These are phyloP conservation scores for Nebria brevicollis DNA, from an alignment of 2,888 invertebrate genomes.

Conservation along the genomic window DNA sequence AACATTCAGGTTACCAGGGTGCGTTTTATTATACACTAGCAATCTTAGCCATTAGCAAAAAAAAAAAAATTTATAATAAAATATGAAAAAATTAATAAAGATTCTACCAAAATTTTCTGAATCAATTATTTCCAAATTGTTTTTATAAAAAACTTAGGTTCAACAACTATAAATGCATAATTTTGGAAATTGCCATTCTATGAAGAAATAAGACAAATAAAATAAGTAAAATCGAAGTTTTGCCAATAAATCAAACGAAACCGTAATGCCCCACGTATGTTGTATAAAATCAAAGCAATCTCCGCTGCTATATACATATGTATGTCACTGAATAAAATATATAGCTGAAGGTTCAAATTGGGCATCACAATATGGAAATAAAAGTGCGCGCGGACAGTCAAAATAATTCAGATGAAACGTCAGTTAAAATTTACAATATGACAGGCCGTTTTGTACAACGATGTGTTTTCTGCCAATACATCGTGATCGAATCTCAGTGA, in stretches of 20 bases:
- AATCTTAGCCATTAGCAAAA: too few species aligned
- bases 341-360: not conserved
- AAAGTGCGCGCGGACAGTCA: constrained; percentile 11
- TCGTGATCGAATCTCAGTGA: constrained; percentile 21
- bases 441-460: constrained; percentile 27
- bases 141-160: too few species aligned
- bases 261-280: constrained; percentile 10
- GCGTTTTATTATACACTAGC: not conserved
- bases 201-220: not conserved
- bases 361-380: constrained; percentile 2
- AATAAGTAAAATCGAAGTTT: not conserved
- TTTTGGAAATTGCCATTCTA: too few species aligned
- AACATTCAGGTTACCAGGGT: not conserved
- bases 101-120: too few species aligned
- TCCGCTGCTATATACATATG: not conserved
- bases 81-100: too few species aligned
- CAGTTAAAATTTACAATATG: constrained; percentile 30
- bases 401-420: constrained; percentile 27
- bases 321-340: not conserved
- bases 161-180: too few species aligned
- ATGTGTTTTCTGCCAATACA: constrained; percentile 19
- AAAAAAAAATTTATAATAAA: too few species aligned
- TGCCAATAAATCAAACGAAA: not conserved
- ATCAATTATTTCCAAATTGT: too few species aligned
- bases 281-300: not conserved